Evolutionary conservation across 1,140 invertebrate genomes (phyloP).

Genomic region (Panonychus citri): DNA sequence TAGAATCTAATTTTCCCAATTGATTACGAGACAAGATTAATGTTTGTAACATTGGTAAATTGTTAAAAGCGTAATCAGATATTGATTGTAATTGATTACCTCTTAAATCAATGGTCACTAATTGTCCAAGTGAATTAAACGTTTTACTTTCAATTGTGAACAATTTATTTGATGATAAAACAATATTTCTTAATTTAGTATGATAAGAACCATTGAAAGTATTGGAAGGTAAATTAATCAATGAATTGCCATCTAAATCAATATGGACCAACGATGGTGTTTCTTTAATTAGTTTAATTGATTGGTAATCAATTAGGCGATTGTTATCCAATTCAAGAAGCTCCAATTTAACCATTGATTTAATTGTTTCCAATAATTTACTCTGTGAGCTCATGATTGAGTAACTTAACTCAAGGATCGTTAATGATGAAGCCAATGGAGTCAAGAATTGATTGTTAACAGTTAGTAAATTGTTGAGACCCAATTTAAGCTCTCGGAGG

Average conservation of each 20-base stretch:
- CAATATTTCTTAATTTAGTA: conserved; percentile 40
- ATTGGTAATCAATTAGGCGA: conserved; percentile 41
- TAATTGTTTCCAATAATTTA: conserved; percentile 39
- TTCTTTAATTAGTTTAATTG: conserved; percentile 31
- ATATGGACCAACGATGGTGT: conserved; percentile 54
- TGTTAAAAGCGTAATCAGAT: conserved; percentile 33
- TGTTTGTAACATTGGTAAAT: conserved; percentile 39
- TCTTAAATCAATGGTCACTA: conserved; percentile 43
- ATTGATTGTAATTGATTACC: conserved; percentile 40
- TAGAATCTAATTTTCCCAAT: conserved; percentile 17
- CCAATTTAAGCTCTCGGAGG: conserved; percentile 58
- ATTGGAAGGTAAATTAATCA: conserved; percentile 34
- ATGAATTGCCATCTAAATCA: conserved; percentile 59
- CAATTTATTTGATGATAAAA: conserved; percentile 46
- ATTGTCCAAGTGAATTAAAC: conserved; percentile 34
- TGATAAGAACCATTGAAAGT: conserved; percentile 29
- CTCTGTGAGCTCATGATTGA: conserved; percentile 39
- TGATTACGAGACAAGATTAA: conserved; percentile 33
- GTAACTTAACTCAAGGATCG: conserved; percentile 60
- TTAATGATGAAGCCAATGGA: conserved; percentile 33
- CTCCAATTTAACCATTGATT: conserved; percentile 36
- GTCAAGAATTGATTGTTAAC: conserved; percentile 47
- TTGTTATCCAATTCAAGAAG: conserved; percentile 75
- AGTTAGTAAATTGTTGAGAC: conserved; percentile 54
- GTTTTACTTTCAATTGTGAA: conserved; percentile 33